phyloP scores from a whole-genome alignment of 2,113 vertebrate genomes.

The Charadrius vociferus region DNA sequence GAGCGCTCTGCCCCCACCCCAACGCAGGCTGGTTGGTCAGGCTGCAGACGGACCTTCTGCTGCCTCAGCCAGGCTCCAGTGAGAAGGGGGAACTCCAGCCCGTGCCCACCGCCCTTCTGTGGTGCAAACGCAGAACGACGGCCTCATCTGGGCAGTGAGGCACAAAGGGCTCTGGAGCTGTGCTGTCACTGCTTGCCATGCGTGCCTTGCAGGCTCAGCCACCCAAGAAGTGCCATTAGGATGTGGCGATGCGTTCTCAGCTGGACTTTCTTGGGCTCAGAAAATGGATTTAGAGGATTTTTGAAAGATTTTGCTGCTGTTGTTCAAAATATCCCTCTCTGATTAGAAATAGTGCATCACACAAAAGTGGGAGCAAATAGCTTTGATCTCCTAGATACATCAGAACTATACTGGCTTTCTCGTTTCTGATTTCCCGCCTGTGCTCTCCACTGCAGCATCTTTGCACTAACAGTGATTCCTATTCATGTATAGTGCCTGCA shows the following conservation, averaged over 20 bases:
- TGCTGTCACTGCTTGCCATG: rapidly evolving
- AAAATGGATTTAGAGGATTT: not conserved
- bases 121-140: not conserved
- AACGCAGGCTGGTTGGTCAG: not conserved
- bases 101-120: not conserved
- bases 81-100: not conserved
- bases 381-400: not conserved
- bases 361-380: not conserved
- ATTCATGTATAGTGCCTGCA: not conserved
- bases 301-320: not conserved
- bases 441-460: not conserved
- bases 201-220: not conserved
- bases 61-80: not conserved
- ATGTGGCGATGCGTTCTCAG: not conserved
- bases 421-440: not conserved
- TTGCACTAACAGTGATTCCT: not conserved
- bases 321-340: not conserved
- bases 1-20: not conserved
- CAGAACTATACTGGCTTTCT: not conserved
- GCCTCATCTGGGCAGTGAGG: not conserved
- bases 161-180: not conserved
- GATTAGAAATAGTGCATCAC: not conserved
- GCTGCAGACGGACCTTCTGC: not conserved
- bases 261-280: not conserved
- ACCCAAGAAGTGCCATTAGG: not conserved